Evolutionary conservation across 2,797 vertebrate genomes (phyloP).

Genomic region (Chelon auratus): DNA sequence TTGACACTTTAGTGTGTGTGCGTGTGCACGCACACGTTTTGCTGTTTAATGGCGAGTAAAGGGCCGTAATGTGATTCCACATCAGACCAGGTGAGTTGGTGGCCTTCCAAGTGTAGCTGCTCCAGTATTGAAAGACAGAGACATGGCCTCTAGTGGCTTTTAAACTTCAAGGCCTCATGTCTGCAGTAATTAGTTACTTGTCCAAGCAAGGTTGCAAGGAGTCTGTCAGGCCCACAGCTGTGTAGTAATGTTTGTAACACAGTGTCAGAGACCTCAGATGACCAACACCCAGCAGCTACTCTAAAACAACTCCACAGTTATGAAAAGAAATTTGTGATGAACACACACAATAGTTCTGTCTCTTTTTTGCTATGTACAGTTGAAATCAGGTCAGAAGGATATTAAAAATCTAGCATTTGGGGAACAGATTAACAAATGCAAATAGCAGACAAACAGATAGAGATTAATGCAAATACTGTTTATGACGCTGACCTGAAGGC

Average conservation of each 20-base stretch:
- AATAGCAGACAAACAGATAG: constrained; percentile 15
- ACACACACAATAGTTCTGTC: constrained; percentile 39
- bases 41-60: constrained; percentile 65
- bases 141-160: constrained; percentile 68
- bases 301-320: constrained; percentile 29
- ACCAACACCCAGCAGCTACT: constrained; percentile 26
- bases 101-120: constrained; percentile 65
- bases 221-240: constrained; percentile 54
- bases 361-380: neutral
- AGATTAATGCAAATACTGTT: constrained; percentile 26
- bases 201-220: constrained; percentile 65
- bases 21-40: constrained; percentile 20
- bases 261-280: constrained; percentile 33
- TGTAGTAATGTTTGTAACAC: constrained; percentile 51
- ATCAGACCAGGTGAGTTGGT: constrained; percentile 62
- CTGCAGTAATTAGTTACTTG: constrained; percentile 77
- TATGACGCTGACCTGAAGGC: constrained; percentile 87
- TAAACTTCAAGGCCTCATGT: constrained; percentile 69
- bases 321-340: constrained; percentile 13
- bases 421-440: neutral
- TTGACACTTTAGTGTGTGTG: constrained; percentile 22
- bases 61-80: constrained; percentile 34
- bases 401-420: constrained; percentile 11
- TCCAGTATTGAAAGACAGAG: constrained; percentile 54
- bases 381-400: constrained; percentile 30